Percentiles rank a stretch among this genome's conserved stretches.
These are phyloP conservation scores for Exephanes ischioxanthus DNA, from an alignment of 2,888 invertebrate species.

Conservation along the genomic window DNA sequence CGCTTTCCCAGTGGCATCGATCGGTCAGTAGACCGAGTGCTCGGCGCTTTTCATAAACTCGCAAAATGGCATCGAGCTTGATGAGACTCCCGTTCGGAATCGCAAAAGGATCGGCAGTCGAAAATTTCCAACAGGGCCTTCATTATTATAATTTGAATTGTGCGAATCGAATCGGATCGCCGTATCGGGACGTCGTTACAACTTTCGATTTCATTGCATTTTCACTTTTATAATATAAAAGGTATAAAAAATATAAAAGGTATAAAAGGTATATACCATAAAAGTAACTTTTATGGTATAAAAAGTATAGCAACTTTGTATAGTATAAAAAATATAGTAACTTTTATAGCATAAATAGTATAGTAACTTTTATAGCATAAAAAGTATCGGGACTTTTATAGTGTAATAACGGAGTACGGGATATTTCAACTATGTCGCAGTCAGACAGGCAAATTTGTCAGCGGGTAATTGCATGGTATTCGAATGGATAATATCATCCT, in stretches of 20 bases:
- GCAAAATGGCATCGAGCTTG: background rate
- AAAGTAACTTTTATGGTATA: no score
- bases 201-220: conserved; percentile 11
- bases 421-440: background rate
- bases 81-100: background rate
- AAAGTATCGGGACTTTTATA: background rate
- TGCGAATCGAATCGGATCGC: background rate
- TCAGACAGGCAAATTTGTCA: background rate
- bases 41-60: background rate
- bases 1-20: background rate
- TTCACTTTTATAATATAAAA: background rate
- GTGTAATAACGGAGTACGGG: background rate
- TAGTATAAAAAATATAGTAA: background rate
- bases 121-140: background rate
- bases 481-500: background rate
- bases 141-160: background rate
- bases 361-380: no score
- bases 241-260: background rate
- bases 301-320: background rate
- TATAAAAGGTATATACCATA: background rate
- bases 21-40: background rate
- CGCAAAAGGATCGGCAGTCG: background rate
- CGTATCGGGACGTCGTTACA: background rate
- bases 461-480: background rate
- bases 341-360: background rate